Conservation (phyloP, 2,888 invertebrate genomes). For the Ormia ochracea region DNA sequence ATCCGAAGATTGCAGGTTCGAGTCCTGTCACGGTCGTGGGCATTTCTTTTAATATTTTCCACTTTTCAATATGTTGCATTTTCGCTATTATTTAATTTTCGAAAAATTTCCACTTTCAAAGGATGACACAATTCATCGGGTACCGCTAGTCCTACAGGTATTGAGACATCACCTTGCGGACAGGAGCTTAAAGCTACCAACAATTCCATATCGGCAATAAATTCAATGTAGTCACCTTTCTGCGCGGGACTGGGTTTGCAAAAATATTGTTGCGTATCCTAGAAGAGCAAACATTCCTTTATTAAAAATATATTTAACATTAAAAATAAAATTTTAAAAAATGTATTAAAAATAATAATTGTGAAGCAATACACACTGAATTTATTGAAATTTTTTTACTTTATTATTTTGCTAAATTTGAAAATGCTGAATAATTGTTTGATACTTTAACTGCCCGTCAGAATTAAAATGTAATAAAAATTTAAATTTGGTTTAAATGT, state of each 20-base stretch:
- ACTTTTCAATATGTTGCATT: slow-evolving; percentile 68
- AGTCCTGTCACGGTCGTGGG: slow-evolving; percentile 77
- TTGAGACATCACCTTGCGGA: slow-evolving; percentile 78
- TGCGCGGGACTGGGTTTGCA: slow-evolving; percentile 78
- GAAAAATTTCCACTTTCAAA: slow-evolving; percentile 75
- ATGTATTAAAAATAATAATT: too few relatives aligned
- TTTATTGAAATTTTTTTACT: too few relatives aligned
- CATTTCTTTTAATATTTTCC: slow-evolving; percentile 71
- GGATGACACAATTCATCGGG: slow-evolving; percentile 77
- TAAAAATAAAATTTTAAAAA: too few relatives aligned
- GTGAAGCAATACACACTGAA: too few relatives aligned
- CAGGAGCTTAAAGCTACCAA: slow-evolving; percentile 77
- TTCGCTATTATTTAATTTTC: slow-evolving; percentile 65
- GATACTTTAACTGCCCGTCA: too few relatives aligned
- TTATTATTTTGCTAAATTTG: too few relatives aligned
- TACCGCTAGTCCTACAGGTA: slow-evolving; percentile 75
- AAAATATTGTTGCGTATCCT: slow-evolving; percentile 78
- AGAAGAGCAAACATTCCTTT: slow-evolving; percentile 4
- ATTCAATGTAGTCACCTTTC: slow-evolving; percentile 78
- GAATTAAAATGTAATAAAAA: too few relatives aligned
- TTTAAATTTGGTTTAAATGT: too few relatives aligned
- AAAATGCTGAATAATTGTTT: too few relatives aligned
- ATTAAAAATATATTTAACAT: too few relatives aligned
- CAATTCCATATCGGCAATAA: slow-evolving; percentile 78
- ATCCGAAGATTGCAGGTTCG: slow-evolving; percentile 78